These are phyloP conservation scores for Nasonia oneida DNA, from an alignment of 2,888 invertebrate genomes.

Conservation along the genomic window DNA sequence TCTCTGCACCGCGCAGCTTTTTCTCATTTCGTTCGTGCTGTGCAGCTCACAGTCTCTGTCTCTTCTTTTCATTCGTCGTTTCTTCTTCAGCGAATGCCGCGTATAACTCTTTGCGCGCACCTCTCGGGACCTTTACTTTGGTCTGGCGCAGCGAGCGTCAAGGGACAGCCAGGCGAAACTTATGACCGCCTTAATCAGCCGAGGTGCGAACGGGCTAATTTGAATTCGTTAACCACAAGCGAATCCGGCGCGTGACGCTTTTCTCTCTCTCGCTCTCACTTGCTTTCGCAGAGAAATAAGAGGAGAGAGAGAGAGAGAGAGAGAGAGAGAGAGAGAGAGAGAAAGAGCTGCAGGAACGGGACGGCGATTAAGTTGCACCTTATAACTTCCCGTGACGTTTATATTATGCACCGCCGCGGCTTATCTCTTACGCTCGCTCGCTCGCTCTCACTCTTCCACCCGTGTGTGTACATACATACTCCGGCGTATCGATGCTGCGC, in stretches of 20 bases:
- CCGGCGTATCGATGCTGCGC: not conserved
- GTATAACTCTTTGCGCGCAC: conserved; percentile 32
- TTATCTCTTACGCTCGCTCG: not conserved
- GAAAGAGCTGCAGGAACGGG: not conserved
- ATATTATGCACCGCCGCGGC: conserved; percentile 37
- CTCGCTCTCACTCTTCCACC: not conserved
- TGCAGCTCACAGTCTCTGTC: not conserved
- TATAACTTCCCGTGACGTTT: conserved; percentile 36
- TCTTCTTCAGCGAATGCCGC: conserved; percentile 50
- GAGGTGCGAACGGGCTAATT: conserved; percentile 76
- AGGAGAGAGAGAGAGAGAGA: not conserved
- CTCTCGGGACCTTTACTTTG: conserved; percentile 9
- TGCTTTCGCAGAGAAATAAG: not conserved
- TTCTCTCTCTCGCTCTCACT: not conserved
- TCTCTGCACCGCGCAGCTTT: conserved; percentile 25
- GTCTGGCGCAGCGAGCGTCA: conserved; percentile 1
- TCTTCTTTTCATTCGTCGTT: conserved; percentile 58
- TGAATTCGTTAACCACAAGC: conserved; percentile 71
- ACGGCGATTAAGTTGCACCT: conserved; percentile 47
- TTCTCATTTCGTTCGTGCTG: conserved; percentile 48
- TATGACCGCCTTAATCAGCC: conserved; percentile 74
- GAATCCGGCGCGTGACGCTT: conserved; percentile 48
- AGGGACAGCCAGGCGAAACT: conserved; percentile 62
- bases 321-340: not conserved
- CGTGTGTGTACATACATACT: not conserved